Conservation (phyloP, 2,888 invertebrate species). For the Merodon equestris region DNA sequence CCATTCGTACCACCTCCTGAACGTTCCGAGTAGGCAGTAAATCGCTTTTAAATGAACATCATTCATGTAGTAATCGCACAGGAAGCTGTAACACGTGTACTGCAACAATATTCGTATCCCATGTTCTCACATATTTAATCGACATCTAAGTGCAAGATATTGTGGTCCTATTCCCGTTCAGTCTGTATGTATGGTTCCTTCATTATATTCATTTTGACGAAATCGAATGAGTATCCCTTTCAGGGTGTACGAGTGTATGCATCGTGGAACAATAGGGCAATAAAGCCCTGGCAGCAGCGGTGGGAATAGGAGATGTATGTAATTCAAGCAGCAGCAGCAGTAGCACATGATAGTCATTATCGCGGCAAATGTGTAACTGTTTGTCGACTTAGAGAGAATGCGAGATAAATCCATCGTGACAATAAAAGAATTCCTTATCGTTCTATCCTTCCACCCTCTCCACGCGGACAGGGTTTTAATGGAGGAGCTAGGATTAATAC, state of each 20-base stretch:
- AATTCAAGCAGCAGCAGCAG: background rate
- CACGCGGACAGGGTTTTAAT: background rate
- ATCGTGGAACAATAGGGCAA: background rate
- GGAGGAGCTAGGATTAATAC: slow-evolving; percentile 14
- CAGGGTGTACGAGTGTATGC: too few species aligned
- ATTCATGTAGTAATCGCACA: background rate
- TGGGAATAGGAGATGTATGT: background rate
- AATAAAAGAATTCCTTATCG: slow-evolving; percentile 19
- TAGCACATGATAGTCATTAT: slow-evolving; percentile 38
- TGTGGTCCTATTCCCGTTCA: too few species aligned
- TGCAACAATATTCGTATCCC: slow-evolving; percentile 6
- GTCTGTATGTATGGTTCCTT: too few species aligned
- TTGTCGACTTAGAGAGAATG: slow-evolving; percentile 17
- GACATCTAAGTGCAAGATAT: slow-evolving; percentile 44
- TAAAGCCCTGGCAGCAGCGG: slow-evolving; percentile 12
- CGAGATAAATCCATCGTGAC: slow-evolving; percentile 25
- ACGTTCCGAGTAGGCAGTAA: slow-evolving; percentile 6
- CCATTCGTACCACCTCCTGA: background rate
- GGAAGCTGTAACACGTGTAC: slow-evolving; percentile 30
- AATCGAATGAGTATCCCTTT: too few species aligned
- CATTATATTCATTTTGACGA: too few species aligned
- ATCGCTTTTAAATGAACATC: slow-evolving; percentile 38
- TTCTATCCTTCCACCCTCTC: slow-evolving; percentile 29
- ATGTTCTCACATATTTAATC: slow-evolving; percentile 51
- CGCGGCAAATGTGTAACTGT: slow-evolving; percentile 45